Conservation (phyloP, 2,888 invertebrate species). For the Pterobdella sp. region DNA sequence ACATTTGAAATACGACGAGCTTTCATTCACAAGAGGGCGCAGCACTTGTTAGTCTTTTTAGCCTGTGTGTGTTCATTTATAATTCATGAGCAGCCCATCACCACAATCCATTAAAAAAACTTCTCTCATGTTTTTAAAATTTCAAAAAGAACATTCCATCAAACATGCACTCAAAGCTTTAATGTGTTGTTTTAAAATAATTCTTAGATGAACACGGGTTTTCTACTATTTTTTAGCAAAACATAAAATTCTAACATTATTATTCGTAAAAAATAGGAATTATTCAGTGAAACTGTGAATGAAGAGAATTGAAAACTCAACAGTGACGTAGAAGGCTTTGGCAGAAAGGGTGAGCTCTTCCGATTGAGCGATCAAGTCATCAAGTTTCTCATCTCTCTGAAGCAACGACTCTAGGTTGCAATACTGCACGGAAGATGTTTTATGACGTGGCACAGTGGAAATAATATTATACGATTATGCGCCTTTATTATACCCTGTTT, state of each 20-base stretch:
- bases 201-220: too few species aligned
- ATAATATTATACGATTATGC: too few species aligned
- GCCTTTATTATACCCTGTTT: too few species aligned
- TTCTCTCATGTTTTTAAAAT: not conserved
- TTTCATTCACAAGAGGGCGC: constrained; percentile 21
- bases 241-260: too few species aligned
- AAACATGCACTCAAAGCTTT: constrained; percentile 6
- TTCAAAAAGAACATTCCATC: not conserved
- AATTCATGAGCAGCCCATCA: not conserved
- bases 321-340: constrained; percentile 30
- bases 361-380: constrained; percentile 27
- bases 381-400: constrained; percentile 29
- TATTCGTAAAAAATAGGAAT: not conserved
- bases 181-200: too few species aligned
- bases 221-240: too few species aligned
- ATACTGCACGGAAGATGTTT: too few species aligned
- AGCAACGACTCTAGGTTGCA: constrained; percentile 25
- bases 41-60: constrained; percentile 31
- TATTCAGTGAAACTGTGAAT: too few species aligned
- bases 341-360: constrained; percentile 30
- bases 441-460: too few species aligned
- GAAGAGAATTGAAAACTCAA: too few species aligned
- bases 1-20: not conserved
- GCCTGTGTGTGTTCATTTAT: constrained; percentile 8
- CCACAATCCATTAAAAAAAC: not conserved